A percentile compares a stretch with the other conserved stretches of the same genome.
Evolutionary conservation across 2,888 invertebrate species (phyloP).

Genomic region (Hirtodrosophila alboralis): DNA sequence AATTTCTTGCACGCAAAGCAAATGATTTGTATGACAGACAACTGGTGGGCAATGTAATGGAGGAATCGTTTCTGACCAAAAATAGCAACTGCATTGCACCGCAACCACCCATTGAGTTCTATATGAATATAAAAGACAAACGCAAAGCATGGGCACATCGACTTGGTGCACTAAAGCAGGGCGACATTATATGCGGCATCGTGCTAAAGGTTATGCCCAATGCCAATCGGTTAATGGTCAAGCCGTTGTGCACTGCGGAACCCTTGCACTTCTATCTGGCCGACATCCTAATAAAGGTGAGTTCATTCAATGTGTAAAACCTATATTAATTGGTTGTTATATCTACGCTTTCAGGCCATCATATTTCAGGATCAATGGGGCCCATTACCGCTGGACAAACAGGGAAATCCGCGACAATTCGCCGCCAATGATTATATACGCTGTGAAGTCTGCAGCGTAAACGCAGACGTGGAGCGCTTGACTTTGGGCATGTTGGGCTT

Average conservation of each 20-base stretch:
- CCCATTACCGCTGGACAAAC: constrained; percentile 86
- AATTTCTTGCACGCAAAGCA: constrained; percentile 94
- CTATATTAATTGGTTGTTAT: not conserved
- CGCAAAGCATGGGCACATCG: constrained; percentile 91
- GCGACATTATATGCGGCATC: constrained; percentile 91
- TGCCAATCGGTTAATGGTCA: constrained; percentile 84
- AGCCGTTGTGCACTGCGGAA: constrained; percentile 93
- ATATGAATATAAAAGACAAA: constrained; percentile 86
- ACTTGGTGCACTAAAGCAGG: constrained; percentile 89
- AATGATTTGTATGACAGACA: constrained; percentile 88
- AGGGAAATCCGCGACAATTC: constrained; percentile 90
- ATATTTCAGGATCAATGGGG: constrained; percentile 62
- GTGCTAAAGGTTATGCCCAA: constrained; percentile 88
- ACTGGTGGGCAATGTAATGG: constrained; percentile 83
- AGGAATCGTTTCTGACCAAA: constrained; percentile 66
- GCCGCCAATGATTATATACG: constrained; percentile 93
- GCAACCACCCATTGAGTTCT: constrained; percentile 94
- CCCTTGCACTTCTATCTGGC: constrained; percentile 91
- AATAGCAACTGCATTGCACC: constrained; percentile 59
- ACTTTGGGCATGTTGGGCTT: constrained; percentile 93
- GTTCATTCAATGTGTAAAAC: not conserved
- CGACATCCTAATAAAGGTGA: constrained; percentile 94
- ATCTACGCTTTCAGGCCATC: constrained; percentile 44
- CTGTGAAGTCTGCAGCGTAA: constrained; percentile 94
- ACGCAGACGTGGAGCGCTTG: constrained; percentile 94